Evolutionary conservation across 2,888 invertebrate species (phyloP).

Genomic region (Drosophila melanosoma): DNA sequence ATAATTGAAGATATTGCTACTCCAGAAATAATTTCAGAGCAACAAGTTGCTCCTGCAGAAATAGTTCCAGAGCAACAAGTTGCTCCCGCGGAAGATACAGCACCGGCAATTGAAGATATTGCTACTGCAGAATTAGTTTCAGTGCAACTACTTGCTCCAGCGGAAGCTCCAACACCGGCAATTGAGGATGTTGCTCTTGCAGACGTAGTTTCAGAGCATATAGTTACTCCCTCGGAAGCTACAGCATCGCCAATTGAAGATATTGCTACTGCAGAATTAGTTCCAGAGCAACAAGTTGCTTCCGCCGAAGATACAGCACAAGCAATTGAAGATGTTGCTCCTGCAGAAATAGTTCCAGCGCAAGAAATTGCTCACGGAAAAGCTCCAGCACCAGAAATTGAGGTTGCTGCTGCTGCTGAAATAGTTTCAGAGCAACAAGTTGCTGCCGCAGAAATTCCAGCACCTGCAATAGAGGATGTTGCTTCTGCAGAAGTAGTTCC

Average conservation of each 20-base stretch:
- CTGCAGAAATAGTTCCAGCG: background rate
- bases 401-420: background rate
- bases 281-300: background rate
- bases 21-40: too few relatives aligned
- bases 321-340: background rate
- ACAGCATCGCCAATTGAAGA: constrained; percentile 1
- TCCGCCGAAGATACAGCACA: background rate
- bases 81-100: background rate
- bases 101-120: background rate
- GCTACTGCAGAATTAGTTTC: background rate
- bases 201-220: background rate
- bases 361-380: background rate
- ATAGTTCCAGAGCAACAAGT: background rate
- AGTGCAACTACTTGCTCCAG: background rate
- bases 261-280: background rate
- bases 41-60: background rate
- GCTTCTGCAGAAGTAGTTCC: background rate
- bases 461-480: background rate
- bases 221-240: background rate
- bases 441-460: background rate
- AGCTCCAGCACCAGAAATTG: background rate
- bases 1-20: too few relatives aligned
- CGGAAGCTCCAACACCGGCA: background rate
- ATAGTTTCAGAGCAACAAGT: background rate
- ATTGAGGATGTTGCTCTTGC: background rate